These are phyloP conservation scores for Labeo calbasu DNA, from an alignment of 2,797 vertebrate genomes.

Conservation along the genomic window DNA sequence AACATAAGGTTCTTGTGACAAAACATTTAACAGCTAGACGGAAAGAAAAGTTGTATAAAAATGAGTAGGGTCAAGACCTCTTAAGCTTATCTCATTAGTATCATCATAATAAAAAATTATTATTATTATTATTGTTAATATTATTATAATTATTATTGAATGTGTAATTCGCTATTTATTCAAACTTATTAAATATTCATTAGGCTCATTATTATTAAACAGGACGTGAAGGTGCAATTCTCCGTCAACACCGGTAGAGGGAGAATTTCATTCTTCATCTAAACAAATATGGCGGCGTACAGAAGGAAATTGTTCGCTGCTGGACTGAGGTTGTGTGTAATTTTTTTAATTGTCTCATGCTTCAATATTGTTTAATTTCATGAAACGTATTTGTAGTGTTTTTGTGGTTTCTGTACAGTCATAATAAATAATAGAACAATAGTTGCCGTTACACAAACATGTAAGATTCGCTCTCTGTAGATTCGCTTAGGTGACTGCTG, in stretches of 20 bases:
- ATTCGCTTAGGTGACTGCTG: background rate
- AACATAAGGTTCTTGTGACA: background rate
- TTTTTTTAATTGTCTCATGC: background rate
- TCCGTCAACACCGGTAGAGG: background rate
- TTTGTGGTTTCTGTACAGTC: background rate
- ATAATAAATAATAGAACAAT: background rate
- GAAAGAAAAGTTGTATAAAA: background rate
- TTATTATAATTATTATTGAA: background rate
- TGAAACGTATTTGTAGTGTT: background rate
- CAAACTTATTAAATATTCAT: background rate
- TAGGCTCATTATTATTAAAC: background rate
- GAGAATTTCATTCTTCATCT: background rate
- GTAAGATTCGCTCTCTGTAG: background rate
- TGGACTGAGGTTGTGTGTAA: slow-evolving; percentile 46
- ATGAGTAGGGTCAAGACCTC: background rate
- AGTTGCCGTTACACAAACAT: background rate
- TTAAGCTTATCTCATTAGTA: background rate
- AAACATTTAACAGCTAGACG: background rate
- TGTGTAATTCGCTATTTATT: too few species aligned
- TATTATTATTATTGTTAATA: background rate
- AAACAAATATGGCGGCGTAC: slow-evolving; percentile 60
- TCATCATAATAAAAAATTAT: background rate
- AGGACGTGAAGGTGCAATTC: background rate
- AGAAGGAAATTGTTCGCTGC: slow-evolving; percentile 42
- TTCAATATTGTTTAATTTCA: background rate